Percentiles rank a stretch among this genome's conserved stretches.
Evolutionary conservation across 1,140 invertebrate genomes (phyloP).

Genomic region (Potamilus streckersoni): DNA sequence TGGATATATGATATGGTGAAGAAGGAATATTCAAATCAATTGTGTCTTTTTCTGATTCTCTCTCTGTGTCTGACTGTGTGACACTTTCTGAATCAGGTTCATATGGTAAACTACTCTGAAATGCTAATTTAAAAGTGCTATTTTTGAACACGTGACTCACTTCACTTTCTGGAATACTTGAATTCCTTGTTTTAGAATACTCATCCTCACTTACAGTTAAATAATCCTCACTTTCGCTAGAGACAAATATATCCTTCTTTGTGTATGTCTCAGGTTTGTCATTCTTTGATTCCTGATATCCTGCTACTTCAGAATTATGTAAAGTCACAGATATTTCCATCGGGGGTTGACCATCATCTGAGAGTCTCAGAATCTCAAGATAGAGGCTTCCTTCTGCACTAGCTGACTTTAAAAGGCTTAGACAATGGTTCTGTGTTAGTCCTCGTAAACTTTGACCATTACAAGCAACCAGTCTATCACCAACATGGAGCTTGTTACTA

Average conservation of each 20-base stretch:
- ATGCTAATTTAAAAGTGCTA: conserved; percentile 26
- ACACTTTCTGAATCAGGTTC: neutral
- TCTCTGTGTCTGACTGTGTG: neutral
- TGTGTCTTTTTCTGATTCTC: neutral
- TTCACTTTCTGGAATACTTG: conserved; percentile 28
- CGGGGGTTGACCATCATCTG: conserved; percentile 20
- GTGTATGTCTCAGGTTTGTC: too few species aligned
- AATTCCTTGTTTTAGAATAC: conserved; percentile 14
- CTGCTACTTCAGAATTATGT: conserved; percentile 15
- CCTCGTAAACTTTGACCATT: conserved; percentile 37
- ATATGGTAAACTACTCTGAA: neutral
- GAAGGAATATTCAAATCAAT: neutral
- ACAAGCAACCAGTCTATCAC: conserved; percentile 39
- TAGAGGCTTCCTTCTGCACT: conserved; percentile 22
- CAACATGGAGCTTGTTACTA: conserved; percentile 25
- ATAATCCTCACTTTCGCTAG: conserved; percentile 35
- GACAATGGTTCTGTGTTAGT: conserved; percentile 40
- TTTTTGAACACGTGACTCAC: conserved; percentile 28
- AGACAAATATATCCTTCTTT: conserved; percentile 22
- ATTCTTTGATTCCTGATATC: neutral
- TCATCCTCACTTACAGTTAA: conserved; percentile 32
- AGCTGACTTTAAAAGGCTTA: conserved; percentile 42
- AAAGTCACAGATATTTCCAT: conserved; percentile 34
- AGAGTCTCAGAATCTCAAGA: conserved; percentile 26
- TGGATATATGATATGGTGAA: too few species aligned